Evolutionary conservation across 2,888 invertebrate species (phyloP).

Genomic region (Polietes domitor): DNA sequence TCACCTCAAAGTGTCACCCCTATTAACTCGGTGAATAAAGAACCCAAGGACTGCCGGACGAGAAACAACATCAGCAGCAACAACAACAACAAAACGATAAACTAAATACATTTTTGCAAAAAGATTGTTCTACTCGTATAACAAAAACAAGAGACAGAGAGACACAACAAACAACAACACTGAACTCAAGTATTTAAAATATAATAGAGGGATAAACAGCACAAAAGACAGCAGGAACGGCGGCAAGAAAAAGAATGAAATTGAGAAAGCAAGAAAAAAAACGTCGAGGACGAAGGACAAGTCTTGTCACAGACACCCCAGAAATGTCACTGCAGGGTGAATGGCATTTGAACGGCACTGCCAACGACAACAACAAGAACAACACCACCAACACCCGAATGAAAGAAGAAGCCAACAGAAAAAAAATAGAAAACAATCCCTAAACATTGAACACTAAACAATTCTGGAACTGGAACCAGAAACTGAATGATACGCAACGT

Average conservation of each 20-base stretch:
- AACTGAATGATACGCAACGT: conserved; percentile 63
- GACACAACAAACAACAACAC: conserved; percentile 46
- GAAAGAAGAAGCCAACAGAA: conserved; percentile 67
- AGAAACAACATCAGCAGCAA: not conserved
- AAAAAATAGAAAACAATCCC: conserved; percentile 39
- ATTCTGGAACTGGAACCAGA: conserved; percentile 38
- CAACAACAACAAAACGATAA: conserved; percentile 15
- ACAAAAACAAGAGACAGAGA: conserved; percentile 44
- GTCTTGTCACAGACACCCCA: conserved; percentile 78
- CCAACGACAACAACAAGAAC: conserved; percentile 36
- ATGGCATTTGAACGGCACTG: conserved; percentile 68
- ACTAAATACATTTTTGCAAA: conserved; percentile 52
- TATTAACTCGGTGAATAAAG: conserved; percentile 53
- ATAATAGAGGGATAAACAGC: conserved; percentile 54
- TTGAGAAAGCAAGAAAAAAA: too few species aligned
- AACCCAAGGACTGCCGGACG: conserved; percentile 5
- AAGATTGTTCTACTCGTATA: conserved; percentile 43
- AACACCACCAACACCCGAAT: conserved; percentile 12
- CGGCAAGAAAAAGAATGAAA: conserved; percentile 31
- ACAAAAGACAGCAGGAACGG: conserved; percentile 20
- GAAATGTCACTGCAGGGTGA: conserved; percentile 79
- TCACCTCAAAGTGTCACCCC: conserved; percentile 66
- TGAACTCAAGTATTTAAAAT: conserved; percentile 56
- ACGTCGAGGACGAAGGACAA: conserved; percentile 77
- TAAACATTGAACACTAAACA: conserved; percentile 55